Percentiles rank a stretch among this genome's conserved stretches.
Evolutionary conservation across 2,797 vertebrate genomes (phyloP).

Genomic region (Melopsittacus undulatus): DNA sequence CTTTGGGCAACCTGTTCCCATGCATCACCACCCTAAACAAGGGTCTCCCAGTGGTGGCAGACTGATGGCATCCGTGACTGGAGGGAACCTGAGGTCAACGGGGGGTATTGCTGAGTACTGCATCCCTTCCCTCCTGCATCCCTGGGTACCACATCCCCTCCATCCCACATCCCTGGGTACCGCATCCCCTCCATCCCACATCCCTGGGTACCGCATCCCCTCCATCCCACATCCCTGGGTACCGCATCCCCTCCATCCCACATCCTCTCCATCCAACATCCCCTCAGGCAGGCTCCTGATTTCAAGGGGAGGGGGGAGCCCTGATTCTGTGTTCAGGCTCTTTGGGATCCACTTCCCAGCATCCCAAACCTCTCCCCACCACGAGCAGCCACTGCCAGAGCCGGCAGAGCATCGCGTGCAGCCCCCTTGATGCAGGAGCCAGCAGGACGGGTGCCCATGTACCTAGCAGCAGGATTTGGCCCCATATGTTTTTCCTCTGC

Average conservation of each 20-base stretch:
- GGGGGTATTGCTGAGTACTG: not conserved
- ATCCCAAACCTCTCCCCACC: not conserved
- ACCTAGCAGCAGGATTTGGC: not conserved
- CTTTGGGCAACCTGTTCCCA: not conserved
- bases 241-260: not conserved
- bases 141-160: too few species aligned
- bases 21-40: not conserved
- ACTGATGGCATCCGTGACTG: fast-evolving
- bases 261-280: not conserved
- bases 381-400: fast-evolving
- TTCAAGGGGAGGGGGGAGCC: not conserved
- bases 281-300: not conserved
- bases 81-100: not conserved
- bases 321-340: not conserved
- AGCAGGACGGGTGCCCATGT: not conserved
- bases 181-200: too few species aligned
- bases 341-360: not conserved
- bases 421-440: not conserved
- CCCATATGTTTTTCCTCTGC: conserved; percentile 17
- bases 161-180: too few species aligned
- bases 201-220: not conserved
- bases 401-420: not conserved
- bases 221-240: not conserved
- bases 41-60: not conserved
- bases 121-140: too few species aligned